Conservation (phyloP, 2,888 invertebrate species). For the Malthinus flaveolus region DNA sequence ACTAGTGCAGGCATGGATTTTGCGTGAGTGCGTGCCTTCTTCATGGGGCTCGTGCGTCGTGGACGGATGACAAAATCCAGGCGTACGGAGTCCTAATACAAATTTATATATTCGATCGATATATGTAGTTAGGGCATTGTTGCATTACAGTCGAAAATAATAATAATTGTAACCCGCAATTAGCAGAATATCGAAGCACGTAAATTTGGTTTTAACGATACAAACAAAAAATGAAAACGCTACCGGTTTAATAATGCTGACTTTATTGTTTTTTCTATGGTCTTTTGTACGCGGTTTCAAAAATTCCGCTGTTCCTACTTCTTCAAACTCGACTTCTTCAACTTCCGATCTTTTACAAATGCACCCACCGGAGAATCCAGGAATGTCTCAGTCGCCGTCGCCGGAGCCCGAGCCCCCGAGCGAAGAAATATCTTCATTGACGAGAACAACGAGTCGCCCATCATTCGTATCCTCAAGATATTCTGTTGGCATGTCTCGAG, state of each 20-base stretch:
- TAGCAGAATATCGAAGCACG: too few relatives aligned
- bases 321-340: slow-evolving; percentile 13
- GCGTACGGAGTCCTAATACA: slow-evolving; percentile 24
- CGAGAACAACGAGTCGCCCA: slow-evolving; percentile 35
- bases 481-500: slow-evolving; percentile 49
- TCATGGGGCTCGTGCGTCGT: slow-evolving; percentile 29
- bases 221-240: slow-evolving; percentile 19
- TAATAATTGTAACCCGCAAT: neutral
- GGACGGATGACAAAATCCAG: slow-evolving; percentile 30
- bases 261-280: slow-evolving; percentile 66
- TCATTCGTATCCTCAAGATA: slow-evolving; percentile 42
- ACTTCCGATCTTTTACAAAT: slow-evolving; percentile 52
- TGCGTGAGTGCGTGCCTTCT: slow-evolving; percentile 29
- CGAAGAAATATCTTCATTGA: slow-evolving; percentile 38
- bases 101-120: slow-evolving; percentile 33
- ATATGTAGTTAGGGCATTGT: slow-evolving; percentile 34
- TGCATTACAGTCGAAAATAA: slow-evolving; percentile 32
- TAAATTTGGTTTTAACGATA: neutral
- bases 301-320: slow-evolving; percentile 38
- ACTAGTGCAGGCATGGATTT: slow-evolving; percentile 23
- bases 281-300: slow-evolving; percentile 63
- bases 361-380: slow-evolving; percentile 44
- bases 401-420: slow-evolving; percentile 48
- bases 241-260: slow-evolving; percentile 57
- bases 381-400: slow-evolving; percentile 42